Base-by-base conservation (phyloP, 1,140 invertebrate genomes). In the Drosophila repletoides region DNA sequence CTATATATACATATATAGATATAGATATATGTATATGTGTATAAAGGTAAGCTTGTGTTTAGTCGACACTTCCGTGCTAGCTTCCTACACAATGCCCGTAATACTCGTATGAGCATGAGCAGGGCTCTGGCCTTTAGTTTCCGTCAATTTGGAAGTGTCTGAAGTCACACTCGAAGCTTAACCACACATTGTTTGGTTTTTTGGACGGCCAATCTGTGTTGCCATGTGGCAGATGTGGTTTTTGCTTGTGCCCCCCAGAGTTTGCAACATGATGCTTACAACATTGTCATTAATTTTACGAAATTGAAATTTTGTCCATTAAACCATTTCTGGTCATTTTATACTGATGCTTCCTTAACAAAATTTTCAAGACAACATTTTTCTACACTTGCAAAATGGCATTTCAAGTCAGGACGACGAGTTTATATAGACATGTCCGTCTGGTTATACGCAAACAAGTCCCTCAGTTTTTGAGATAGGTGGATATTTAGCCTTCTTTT, bases 141-240 rank as follows among this genome's bases (percentile, higher is more conserved):
- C 58, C 53, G 61, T 40, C 41, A 63, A 70, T 70, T 58, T 51
- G 63, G n/a, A 76, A 83, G 73, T 84, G 77, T 77, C 64, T 69
- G 51, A 73, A 69, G 55, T 79, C 76, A 75, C 76, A 79, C 76
- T 66, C 58, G 40, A 41, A 26, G 22, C 33, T 53, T 40, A 34
- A n/a, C 34, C 46, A 26, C 41, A 29, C 49, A 28, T 43, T 66
- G 63, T 66, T 60, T 66, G 53, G 26, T 46, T 56, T 48, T 45
- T 41, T 14, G 21, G 26, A 6, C 45, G 12, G 38, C 21, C 64
- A 67, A 67, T 67, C 64, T 61, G 64, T 45, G 40, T 46, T 7
- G 21, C 40, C 64, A 46, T 43, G 48, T 67, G 64, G 41, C 55
- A 60, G 46, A 29, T 67, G 58, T 61, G 64, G 64, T 53, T 61